Conservation (phyloP, 2,888 invertebrate genomes). For the Cryptops parisi region DNA sequence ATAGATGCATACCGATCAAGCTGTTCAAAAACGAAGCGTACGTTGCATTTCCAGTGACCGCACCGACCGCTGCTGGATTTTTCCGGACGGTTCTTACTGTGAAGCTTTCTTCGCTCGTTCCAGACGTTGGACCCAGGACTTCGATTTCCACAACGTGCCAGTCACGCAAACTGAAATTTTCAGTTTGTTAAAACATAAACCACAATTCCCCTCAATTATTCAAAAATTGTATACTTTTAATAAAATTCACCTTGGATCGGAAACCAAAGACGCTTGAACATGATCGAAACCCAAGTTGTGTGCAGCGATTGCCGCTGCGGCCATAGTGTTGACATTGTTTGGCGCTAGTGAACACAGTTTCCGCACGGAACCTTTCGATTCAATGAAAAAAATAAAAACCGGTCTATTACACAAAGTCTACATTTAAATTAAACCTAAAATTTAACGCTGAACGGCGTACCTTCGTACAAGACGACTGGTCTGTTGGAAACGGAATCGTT, state of each 20-base stretch:
- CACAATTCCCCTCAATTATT: not conserved
- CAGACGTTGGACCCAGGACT: constrained; percentile 29
- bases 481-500: constrained; percentile 28
- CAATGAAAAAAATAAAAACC: constrained; percentile 12
- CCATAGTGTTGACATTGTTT: constrained; percentile 45
- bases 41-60: constrained; percentile 39
- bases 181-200: not conserved
- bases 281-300: constrained; percentile 38
- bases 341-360: constrained; percentile 39
- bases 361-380: constrained; percentile 39
- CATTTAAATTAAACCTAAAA: not conserved
- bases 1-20: constrained; percentile 15
- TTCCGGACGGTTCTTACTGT: constrained; percentile 31
- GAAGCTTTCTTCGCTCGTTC: constrained; percentile 23
- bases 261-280: constrained; percentile 35
- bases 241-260: constrained; percentile 35
- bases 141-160: constrained; percentile 40
- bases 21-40: constrained; percentile 35
- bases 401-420: too few relatives aligned
- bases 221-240: not conserved
- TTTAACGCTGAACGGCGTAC: constrained; percentile 23
- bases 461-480: constrained; percentile 36
- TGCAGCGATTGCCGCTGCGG: constrained; percentile 39
- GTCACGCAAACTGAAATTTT: constrained; percentile 30
- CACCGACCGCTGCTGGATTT: constrained; percentile 38